Percentiles rank a stretch among this genome's conserved stretches.
phyloP scores from a whole-genome alignment of 2,797 vertebrate genomes.

The Knipowitschia caucasica region DNA sequence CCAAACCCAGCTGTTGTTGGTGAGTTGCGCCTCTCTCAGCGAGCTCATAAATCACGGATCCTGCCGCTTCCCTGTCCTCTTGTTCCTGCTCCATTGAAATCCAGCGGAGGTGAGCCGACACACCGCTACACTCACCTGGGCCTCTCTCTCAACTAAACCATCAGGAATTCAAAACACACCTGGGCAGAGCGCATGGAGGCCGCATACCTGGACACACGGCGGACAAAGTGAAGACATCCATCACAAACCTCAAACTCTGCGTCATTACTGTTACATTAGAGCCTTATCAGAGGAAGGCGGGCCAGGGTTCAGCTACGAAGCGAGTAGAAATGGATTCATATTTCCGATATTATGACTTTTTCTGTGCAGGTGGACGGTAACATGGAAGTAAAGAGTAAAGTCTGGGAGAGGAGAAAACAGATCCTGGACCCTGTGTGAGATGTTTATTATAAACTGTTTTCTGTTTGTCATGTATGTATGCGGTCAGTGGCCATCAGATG shows the following conservation, averaged over 20 bases:
- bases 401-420: neutral
- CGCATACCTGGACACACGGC: slow-evolving; percentile 49
- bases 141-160: slow-evolving; percentile 10
- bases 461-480: too few species aligned
- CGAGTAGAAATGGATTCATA: neutral
- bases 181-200: slow-evolving; percentile 46
- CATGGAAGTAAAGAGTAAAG: neutral
- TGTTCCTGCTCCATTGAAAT: slow-evolving; percentile 78
- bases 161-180: slow-evolving; percentile 68
- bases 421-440: too few species aligned
- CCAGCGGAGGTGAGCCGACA: slow-evolving; percentile 72
- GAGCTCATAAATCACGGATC: slow-evolving; percentile 68
- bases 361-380: neutral
- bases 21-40: slow-evolving; percentile 60
- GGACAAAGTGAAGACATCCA: slow-evolving; percentile 12
- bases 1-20: slow-evolving; percentile 26
- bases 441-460: too few species aligned
- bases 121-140: slow-evolving; percentile 51
- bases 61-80: slow-evolving; percentile 50
- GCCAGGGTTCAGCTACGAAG: slow-evolving; percentile 2
- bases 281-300: slow-evolving; percentile 17
- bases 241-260: slow-evolving; percentile 17
- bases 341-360: slow-evolving; percentile 1
- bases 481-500: too few species aligned
- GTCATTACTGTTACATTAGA: slow-evolving; percentile 48